Evolutionary conservation across 2,797 vertebrate species (phyloP), one percentile per base, ranked within the genome.

Genomic region (Apogon hyalosoma): DNA sequence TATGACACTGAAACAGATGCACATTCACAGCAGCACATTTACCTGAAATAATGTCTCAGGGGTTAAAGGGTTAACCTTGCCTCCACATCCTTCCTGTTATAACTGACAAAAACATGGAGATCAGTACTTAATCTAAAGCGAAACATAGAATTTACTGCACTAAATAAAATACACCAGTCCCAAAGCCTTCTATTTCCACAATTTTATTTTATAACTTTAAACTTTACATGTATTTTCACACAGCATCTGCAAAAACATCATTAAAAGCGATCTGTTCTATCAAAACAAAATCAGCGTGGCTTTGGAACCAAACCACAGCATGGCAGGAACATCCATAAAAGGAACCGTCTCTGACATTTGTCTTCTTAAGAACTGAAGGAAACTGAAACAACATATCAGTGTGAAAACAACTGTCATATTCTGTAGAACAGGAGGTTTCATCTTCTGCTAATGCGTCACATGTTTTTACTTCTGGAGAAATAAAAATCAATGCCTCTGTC

Each of bases 401-500:
- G 13, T 45, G 6, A 0, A 5, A 21, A 33, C 13, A 74, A 58
- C 14, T 53, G 14, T 47, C 36, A 14, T 19, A 2, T 8, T 15
- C 70, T 62, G 48, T 18, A n/a, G 53, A 19, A 49, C 7, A 2
- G 40, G 1, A 40, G 1, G 3, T 24, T 45, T 19, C 11, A 2
- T 38, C 19, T 11, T 24, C 13, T 15, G 2, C 49, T 5, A 13
- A 0, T 14, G 19, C 2, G 1, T 46, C 64, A 87, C 4, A 80
- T 21, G 39, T 92, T 86, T 73, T 95, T 96, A 73, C 93, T 93
- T 57, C 10, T 86, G 59, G 95, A 95, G 63, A 96, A 96, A 80
- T 95, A 96, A 80, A 95, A 95, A 69, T 96, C 95, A 1, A 94
- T 90, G 48, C 94, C 95, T 83, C 93, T 83, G 87, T 93, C 89